Percentiles rank a stretch among this genome's conserved stretches.
Evolutionary conservation across 1,140 invertebrate species (phyloP).

Genomic region (Thalassaphorura encarpata): DNA sequence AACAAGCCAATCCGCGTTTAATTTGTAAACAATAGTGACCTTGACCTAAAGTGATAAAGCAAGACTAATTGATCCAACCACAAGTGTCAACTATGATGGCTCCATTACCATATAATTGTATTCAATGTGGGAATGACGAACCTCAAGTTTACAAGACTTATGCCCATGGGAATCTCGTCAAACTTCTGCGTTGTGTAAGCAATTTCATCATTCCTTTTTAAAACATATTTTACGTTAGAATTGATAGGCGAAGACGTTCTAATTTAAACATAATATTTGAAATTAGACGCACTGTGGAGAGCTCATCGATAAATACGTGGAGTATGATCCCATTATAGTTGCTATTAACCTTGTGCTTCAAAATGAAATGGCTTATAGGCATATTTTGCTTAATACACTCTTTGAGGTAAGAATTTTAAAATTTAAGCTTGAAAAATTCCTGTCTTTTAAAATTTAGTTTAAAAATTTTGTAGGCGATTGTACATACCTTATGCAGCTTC

Average conservation of each 20-base stretch:
- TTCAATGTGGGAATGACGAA: slow-evolving; percentile 22
- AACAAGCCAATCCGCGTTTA: too few relatives aligned
- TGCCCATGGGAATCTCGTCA: slow-evolving; percentile 25
- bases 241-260: background rate
- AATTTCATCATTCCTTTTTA: background rate
- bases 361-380: slow-evolving; percentile 23
- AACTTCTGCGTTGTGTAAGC: slow-evolving; percentile 28
- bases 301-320: slow-evolving; percentile 24
- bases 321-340: slow-evolving; percentile 27
- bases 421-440: background rate
- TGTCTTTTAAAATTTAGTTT: too few relatives aligned
- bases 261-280: background rate
- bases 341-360: slow-evolving; percentile 24
- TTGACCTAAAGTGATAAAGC: background rate
- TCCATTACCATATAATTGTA: slow-evolving; percentile 23
- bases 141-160: slow-evolving; percentile 29
- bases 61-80: too few relatives aligned
- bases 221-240: background rate
- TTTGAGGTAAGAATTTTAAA: slow-evolving; percentile 20
- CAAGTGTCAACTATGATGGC: slow-evolving; percentile 12
- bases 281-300: slow-evolving; percentile 18
- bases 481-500: too few relatives aligned
- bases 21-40: too few relatives aligned
- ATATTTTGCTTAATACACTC: slow-evolving; percentile 19
- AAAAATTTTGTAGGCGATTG: too few relatives aligned